Base-by-base conservation (phyloP, 2,888 invertebrate genomes). In the Strigamia crassipes region DNA sequence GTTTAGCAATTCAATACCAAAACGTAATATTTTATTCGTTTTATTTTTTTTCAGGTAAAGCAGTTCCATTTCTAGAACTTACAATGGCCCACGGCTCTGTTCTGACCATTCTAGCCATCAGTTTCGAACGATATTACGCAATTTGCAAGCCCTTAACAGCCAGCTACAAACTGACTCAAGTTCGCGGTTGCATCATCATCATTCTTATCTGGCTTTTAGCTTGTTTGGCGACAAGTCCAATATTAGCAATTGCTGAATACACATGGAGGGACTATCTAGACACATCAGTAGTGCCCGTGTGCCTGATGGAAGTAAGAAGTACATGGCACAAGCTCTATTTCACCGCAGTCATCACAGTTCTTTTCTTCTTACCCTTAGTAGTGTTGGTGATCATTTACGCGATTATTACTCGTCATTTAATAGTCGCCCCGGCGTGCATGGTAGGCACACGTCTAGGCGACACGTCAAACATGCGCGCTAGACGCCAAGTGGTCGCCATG, bases 71-170 rank as follows among this genome's bases (percentile, higher is more conserved):
- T 87, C 93, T 96, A 83, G 96, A 97, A 89, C 89, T 96, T 87
- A 94, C 95, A 0, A 95, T 96, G 27, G 95, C 96, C 2, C 96
- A 96, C 87, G 95, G 96, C 34, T 96, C 96, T 51, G 96, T 96
- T 2, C 90, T 97, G 81, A 97, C 96, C 51, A 96, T 97, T 86
- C 89, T 97, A 86, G 96, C 96, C 83, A 97, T 97, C 88, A 81
- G 86, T 56, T 84, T 96, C 88, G 96, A 97, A 88, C 91, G 94
- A 82, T 94, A 94, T 89, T 93, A 94, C 89, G 96, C 96, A 84
- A 96, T 97, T 87, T 96, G 96, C 88, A 94, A 96, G 87, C 96
- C 96, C 0, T 90, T 97, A 81, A 92, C 94, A 85, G 96, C 95
- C 12, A 87, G 87, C 77, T 87, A 88, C 84, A 87, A 87, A 46